Conservation (phyloP, 2,888 invertebrate genomes). For the Anthophora plumipes region DNA sequence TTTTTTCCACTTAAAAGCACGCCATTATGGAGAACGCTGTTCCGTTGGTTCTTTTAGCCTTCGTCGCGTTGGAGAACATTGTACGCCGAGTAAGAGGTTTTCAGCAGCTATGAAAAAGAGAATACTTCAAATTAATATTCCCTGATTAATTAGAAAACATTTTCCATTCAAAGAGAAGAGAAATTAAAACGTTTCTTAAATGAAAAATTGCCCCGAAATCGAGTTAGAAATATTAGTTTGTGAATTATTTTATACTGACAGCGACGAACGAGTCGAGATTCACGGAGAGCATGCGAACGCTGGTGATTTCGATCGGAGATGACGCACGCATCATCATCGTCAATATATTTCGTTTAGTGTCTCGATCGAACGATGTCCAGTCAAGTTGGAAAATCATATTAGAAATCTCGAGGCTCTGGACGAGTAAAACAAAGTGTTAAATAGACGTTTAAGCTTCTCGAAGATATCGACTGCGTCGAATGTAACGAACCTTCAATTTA, state of each 20-base stretch:
- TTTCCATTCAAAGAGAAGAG: not conserved
- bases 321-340: conserved; percentile 25
- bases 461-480: not conserved
- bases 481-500: conserved; percentile 43
- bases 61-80: conserved; percentile 11
- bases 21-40: not conserved
- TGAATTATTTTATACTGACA: conserved; percentile 24
- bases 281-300: conserved; percentile 14
- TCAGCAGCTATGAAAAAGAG: conserved; percentile 26
- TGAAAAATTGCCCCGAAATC: too few relatives aligned
- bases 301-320: conserved; percentile 16
- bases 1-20: too few relatives aligned
- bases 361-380: conserved; percentile 2
- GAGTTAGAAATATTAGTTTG: too few relatives aligned
- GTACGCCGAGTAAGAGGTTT: conserved; percentile 31
- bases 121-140: not conserved
- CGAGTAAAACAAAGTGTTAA: not conserved
- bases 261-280: conserved; percentile 18
- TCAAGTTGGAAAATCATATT: not conserved
- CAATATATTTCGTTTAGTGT: not conserved
- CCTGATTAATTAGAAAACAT: too few relatives aligned
- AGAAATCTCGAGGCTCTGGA: conserved; percentile 27
- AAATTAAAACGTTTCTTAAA: not conserved
- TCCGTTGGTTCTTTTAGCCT: not conserved
- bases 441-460: not conserved